Evolutionary conservation across 2,888 invertebrate genomes (phyloP), one percentile per base, ranked within the genome.

Genomic region (Stenodera caucasica): DNA sequence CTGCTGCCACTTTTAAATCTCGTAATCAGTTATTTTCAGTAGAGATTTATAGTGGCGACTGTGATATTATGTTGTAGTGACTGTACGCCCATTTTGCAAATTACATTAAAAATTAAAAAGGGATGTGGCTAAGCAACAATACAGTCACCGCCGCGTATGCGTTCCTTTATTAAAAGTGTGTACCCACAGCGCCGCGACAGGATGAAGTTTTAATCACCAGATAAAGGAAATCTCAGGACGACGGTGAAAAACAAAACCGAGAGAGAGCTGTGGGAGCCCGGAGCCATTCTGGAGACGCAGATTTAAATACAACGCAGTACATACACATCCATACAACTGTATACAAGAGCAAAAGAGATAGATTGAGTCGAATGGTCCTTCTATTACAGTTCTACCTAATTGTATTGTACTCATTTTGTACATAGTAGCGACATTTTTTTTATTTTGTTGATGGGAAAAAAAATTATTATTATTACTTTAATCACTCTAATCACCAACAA

Each of bases 171-270:
- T 78, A 78, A 78, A 77, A 78, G 76, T 78, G 75, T 75, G 76
- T 75, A 72, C 75, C 75, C 75, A 69, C 76, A 74, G 75, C 74
- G 73, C 75, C 73, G 75, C 78, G 80, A 79, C 79, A 80, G 78
- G 78, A 80, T 78, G 79, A 81, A 80, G 80, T 80, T 81, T 81
- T 81, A 81, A 81, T 81, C 81, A 80, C 78, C 75, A 79, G 78
- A 79, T 79, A 78, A 79, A 78, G 78, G 77, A 78, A 78, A 80
- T 79, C 79, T 80, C 78, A 75, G 78, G 77, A 77, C 77, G 77
- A 72, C 77, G 75, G 75, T 75, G 77, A 75, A 77, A 78, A 77
- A 78, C 75, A 76, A 77, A 77, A 75, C 73, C 71, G 68, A 55
- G 68, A 64, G 68, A 65, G 68, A 68, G 67, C 67, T 68, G 70